Percentiles rank a stretch among this genome's conserved stretches.
Conservation (phyloP, 1,140 invertebrate species). For the Achatina immaculata region DNA sequence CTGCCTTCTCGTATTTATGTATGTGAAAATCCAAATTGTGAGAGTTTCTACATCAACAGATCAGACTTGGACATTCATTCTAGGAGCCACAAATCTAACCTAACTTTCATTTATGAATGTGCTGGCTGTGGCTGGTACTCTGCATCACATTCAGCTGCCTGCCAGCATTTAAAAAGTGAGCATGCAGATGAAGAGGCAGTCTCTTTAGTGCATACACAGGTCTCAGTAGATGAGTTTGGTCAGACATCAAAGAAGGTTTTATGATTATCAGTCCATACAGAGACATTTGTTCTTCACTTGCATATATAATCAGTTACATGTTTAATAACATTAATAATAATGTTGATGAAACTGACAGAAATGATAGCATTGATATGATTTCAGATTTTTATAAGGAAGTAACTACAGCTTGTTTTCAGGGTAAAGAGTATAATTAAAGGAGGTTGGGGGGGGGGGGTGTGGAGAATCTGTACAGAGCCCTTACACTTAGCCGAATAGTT, state of each 20-base stretch:
- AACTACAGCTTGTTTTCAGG: too few relatives aligned
- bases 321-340: too few relatives aligned
- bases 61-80: conserved; percentile 21
- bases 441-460: too few relatives aligned
- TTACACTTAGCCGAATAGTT: too few relatives aligned
- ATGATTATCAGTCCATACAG: too few relatives aligned
- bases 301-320: too few relatives aligned
- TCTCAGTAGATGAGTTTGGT: conserved; percentile 35
- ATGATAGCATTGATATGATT: too few relatives aligned
- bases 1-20: conserved; percentile 33
- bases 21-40: conserved; percentile 31
- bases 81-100: conserved; percentile 13
- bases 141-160: conserved; percentile 12
- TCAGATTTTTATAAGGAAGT: too few relatives aligned
- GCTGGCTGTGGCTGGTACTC: conserved; percentile 32
- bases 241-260: conserved; percentile 35
- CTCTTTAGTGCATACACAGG: conserved; percentile 31
- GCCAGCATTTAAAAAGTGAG: conserved; percentile 5
- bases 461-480: too few relatives aligned
- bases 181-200: conserved; percentile 23
- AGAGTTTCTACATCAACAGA: conserved; percentile 1
- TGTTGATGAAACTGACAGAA: too few relatives aligned
- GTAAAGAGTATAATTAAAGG: too few relatives aligned
- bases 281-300: too few relatives aligned
- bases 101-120: conserved; percentile 30